Evolutionary conservation across 2,888 invertebrate genomes (phyloP).

Genomic region (Scaptomyza tumidula): DNA sequence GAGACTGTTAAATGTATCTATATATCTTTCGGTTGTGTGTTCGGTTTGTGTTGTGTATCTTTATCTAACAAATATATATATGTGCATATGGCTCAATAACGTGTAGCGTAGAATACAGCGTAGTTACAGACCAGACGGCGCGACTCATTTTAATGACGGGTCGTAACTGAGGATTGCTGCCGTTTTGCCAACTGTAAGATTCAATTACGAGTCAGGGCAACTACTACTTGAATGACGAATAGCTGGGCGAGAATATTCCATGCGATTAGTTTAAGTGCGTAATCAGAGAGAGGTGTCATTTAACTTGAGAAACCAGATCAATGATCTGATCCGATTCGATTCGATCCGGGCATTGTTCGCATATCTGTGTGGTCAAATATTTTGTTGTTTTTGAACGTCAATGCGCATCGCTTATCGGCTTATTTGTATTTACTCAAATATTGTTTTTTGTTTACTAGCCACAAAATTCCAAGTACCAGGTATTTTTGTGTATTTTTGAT

Average conservation of each 20-base stretch:
- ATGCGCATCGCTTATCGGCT: slow-evolving; percentile 33
- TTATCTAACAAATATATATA: slow-evolving; percentile 25
- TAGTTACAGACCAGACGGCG: slow-evolving; percentile 32
- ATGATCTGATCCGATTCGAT: too few species aligned
- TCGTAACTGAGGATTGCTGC: too few species aligned
- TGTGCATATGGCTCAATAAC: slow-evolving; percentile 31
- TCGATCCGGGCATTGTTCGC: slow-evolving; percentile 46
- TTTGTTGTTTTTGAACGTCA: slow-evolving; percentile 25
- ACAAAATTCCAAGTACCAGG: slow-evolving; percentile 33
- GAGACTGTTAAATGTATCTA: neutral
- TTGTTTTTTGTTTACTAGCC: slow-evolving; percentile 9
- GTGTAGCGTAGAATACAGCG: slow-evolving; percentile 3
- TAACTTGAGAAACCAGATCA: slow-evolving; percentile 52
- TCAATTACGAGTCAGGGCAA: too few species aligned
- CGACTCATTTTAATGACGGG: slow-evolving; percentile 10
- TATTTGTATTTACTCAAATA: neutral
- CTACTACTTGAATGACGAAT: too few species aligned
- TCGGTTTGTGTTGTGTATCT: slow-evolving; percentile 24
- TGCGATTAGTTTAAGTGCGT: slow-evolving; percentile 21
- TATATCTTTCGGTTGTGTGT: slow-evolving; percentile 13
- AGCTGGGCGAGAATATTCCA: too few species aligned
- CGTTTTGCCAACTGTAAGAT: too few species aligned
- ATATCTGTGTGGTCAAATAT: slow-evolving; percentile 29
- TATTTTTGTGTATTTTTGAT: slow-evolving; percentile 9
- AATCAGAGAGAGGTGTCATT: slow-evolving; percentile 50